Conservation (phyloP, 1,140 invertebrate species). For the Oncopodura yosiiana region DNA sequence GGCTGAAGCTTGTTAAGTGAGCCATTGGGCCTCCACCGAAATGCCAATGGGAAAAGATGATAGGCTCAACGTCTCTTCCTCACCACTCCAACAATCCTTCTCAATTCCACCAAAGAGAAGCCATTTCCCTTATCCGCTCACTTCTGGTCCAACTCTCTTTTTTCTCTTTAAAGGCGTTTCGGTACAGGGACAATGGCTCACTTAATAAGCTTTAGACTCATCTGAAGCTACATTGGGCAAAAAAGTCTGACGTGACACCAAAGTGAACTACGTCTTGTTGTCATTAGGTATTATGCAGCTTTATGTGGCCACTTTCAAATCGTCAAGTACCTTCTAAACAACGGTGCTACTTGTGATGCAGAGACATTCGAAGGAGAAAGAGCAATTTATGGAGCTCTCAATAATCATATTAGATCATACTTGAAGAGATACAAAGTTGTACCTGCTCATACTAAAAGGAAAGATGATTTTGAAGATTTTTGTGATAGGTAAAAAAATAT, state of each 20-base stretch:
- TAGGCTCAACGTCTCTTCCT: no score
- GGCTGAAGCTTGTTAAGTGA: no score
- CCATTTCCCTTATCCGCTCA: no score
- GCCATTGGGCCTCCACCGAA: no score
- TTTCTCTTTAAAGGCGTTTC: no score
- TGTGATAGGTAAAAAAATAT: slow-evolving; percentile 41
- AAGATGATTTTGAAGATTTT: slow-evolving; percentile 48
- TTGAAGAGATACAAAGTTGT: slow-evolving; percentile 45
- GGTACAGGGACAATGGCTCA: no score
- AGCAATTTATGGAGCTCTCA: slow-evolving; percentile 50
- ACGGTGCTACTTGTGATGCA: slow-evolving; percentile 49
- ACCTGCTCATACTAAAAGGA: slow-evolving; percentile 42
- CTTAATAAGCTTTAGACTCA: no score
- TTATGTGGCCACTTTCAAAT: slow-evolving; percentile 48
- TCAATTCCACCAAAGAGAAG: no score
- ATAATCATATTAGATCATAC: slow-evolving; percentile 44
- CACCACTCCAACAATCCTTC: no score
- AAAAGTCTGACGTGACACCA: neutral
- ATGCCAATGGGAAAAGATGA: no score
- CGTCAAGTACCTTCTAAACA: slow-evolving; percentile 46
- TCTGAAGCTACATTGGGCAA: no score
- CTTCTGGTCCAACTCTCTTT: no score
- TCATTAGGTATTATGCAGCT: slow-evolving; percentile 48
- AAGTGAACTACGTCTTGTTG: slow-evolving; percentile 3
- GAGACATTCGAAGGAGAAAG: slow-evolving; percentile 53